A percentile compares a stretch with the other conserved stretches of the same genome.
These are phyloP conservation scores for Bucorvus abyssinicus DNA, from an alignment of 2,797 vertebrate genomes.

Conservation along the genomic window DNA sequence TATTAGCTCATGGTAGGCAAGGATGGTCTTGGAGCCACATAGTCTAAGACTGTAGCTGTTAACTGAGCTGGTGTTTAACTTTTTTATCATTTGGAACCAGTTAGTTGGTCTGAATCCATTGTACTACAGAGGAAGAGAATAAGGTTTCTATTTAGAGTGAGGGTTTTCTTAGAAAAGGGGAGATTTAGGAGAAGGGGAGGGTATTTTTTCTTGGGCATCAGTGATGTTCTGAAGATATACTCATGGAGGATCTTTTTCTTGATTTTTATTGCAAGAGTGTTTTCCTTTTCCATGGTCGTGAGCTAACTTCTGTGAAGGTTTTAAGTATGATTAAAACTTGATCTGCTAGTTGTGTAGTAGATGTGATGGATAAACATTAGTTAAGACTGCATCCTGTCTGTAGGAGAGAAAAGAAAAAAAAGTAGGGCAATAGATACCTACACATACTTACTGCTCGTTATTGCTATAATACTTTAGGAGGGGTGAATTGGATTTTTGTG, in stretches of 20 bases:
- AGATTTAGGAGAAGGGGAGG: neutral
- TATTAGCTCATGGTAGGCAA: accelerated
- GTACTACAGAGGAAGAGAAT: neutral
- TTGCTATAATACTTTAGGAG: neutral
- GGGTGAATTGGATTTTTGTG: neutral
- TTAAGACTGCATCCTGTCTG: neutral
- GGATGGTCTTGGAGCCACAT: accelerated
- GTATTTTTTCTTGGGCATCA: neutral
- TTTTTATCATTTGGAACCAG: neutral
- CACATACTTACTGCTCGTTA: neutral
- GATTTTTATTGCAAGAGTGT: neutral
- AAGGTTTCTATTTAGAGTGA: neutral
- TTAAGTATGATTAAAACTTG: neutral
- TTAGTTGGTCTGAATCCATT: neutral
- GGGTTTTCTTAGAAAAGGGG: neutral
- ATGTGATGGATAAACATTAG: neutral
- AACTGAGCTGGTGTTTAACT: neutral
- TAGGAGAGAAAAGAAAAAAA: neutral
- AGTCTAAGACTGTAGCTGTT: neutral
- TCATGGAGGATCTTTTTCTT: neutral
- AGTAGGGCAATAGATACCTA: neutral
- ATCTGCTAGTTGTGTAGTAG: neutral
- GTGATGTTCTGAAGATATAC: neutral
- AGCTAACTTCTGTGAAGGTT: neutral
- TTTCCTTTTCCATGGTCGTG: neutral